Conservation (phyloP, 1,140 invertebrate genomes). For the Stenopsyche tienmushanensis region DNA sequence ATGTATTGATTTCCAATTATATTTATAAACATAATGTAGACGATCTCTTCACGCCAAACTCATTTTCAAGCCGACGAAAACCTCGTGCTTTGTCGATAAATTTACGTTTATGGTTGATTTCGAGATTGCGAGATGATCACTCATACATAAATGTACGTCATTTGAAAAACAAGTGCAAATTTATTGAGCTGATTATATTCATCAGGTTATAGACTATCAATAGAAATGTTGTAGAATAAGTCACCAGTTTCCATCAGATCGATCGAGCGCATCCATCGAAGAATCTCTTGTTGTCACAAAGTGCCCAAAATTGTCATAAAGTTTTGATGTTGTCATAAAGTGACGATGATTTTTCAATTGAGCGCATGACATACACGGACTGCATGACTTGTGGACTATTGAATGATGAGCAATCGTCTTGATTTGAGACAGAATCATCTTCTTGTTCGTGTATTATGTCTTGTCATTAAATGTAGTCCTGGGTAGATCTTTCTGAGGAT, state of each 20-base stretch:
- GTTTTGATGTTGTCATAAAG: neutral
- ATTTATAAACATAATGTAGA: too few relatives aligned
- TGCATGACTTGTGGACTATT: neutral
- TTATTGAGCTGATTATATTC: neutral
- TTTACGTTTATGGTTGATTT: too few relatives aligned
- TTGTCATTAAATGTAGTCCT: neutral
- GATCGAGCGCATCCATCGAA: neutral
- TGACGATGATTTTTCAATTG: neutral
- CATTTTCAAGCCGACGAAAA: too few relatives aligned
- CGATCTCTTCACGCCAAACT: too few relatives aligned
- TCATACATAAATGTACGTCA: too few relatives aligned
- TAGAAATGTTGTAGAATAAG: neutral
- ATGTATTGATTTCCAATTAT: neutral
- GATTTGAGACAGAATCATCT: neutral
- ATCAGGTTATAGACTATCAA: neutral
- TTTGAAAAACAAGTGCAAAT: neutral
- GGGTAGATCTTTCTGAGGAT: constrained; percentile 4
- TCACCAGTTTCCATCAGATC: neutral
- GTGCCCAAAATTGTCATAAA: neutral
- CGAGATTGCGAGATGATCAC: too few relatives aligned
- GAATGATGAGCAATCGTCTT: neutral
- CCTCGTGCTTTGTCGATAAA: too few relatives aligned
- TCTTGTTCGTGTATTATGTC: neutral
- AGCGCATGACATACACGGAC: neutral
- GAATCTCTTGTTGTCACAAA: neutral